phyloP scores from a whole-genome alignment of 2,797 vertebrate genomes.

The Cirrhinus mrigala region DNA sequence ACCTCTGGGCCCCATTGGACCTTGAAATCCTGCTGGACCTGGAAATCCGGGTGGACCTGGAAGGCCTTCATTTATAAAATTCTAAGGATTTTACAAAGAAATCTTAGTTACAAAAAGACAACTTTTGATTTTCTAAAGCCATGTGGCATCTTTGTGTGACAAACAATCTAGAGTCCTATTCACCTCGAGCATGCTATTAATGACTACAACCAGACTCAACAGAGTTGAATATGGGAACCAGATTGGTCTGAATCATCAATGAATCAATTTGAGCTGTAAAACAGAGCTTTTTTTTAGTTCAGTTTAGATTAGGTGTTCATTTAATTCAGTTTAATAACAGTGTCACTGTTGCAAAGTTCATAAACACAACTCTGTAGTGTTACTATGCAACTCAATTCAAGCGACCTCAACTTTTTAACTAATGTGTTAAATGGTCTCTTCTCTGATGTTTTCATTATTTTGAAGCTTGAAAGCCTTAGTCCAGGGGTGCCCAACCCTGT shows the following conservation, averaged over 20 bases:
- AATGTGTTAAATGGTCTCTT: too few species aligned
- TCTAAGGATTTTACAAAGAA: slow-evolving; percentile 7
- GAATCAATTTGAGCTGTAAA: neutral
- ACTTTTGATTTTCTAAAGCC: neutral
- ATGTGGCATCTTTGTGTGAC: neutral
- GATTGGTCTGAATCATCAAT: neutral
- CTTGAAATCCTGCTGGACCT: slow-evolving; percentile 68
- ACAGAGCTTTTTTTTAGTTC: neutral
- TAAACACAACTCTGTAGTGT: too few species aligned
- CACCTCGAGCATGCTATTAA: neutral
- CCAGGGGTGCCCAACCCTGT: too few species aligned
- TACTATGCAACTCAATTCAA: neutral
- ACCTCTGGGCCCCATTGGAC: slow-evolving; percentile 67
- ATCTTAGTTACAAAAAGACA: neutral
- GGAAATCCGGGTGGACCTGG: slow-evolving; percentile 73
- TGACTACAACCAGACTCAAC: neutral
- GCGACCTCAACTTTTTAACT: neutral
- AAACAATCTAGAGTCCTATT: neutral
- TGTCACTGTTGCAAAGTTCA: neutral
- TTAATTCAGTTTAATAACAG: neutral
- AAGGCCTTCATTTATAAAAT: neutral
- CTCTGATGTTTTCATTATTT: neutral
- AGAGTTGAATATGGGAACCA: neutral
- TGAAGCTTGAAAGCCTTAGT: neutral
- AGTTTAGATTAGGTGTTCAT: neutral